Conservation (phyloP, 1,140 invertebrate genomes). For the Drosophila bocki region DNA sequence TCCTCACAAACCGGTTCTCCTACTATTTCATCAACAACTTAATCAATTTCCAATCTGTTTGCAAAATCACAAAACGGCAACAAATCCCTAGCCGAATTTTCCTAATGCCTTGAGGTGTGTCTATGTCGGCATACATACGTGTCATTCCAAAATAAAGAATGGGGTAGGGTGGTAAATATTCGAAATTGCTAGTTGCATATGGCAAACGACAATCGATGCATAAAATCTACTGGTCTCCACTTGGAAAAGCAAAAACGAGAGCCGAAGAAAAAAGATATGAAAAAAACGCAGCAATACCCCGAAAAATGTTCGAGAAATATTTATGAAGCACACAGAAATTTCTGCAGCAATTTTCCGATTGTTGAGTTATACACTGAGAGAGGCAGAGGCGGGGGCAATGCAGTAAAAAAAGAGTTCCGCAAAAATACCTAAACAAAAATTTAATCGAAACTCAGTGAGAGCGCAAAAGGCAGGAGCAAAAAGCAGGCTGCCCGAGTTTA, state of each 20-base stretch:
- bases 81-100: slow-evolving; percentile 36
- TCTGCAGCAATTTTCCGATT: slow-evolving; percentile 50
- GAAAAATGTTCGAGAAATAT: slow-evolving; percentile 53
- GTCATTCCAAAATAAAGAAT: slow-evolving; percentile 12
- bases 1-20: background rate
- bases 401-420: slow-evolving; percentile 19
- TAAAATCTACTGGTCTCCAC: slow-evolving; percentile 15
- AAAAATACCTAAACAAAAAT: slow-evolving; percentile 50
- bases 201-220: slow-evolving; percentile 55
- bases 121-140: slow-evolving; percentile 8
- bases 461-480: slow-evolving; percentile 11
- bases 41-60: slow-evolving; percentile 39
- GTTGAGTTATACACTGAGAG: slow-evolving; percentile 18
- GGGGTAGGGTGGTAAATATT: slow-evolving; percentile 8
- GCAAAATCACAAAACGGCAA: slow-evolving; percentile 29
- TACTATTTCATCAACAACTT: slow-evolving; percentile 25
- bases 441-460: slow-evolving; percentile 46
- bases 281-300: background rate
- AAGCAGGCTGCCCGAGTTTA: slow-evolving; percentile 24
- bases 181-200: slow-evolving; percentile 53
- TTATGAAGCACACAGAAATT: slow-evolving; percentile 50
- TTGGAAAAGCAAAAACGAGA: background rate
- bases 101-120: slow-evolving; percentile 42
- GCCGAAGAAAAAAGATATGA: slow-evolving; percentile 1
- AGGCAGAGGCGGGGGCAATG: background rate